Evolutionary conservation across 2,797 vertebrate genomes (phyloP).

Genomic region (Pelobates cultripes): DNA sequence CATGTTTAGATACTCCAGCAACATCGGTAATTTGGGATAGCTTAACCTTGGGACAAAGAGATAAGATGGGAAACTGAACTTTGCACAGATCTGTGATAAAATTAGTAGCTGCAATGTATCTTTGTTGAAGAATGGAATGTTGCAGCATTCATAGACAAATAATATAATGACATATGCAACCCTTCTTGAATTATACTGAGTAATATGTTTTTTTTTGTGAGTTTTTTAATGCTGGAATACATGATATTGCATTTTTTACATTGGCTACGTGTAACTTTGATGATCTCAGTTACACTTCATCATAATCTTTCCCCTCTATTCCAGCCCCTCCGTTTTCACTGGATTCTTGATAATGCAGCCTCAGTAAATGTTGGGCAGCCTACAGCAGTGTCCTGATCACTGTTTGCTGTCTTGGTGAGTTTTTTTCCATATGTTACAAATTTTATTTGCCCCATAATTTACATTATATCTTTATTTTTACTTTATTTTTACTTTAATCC

Average conservation of each 20-base stretch:
- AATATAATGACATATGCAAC: too few relatives aligned
- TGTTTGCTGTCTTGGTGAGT: conserved; percentile 56
- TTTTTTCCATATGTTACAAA: conserved; percentile 30
- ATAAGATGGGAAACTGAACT: too few relatives aligned
- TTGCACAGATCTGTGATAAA: too few relatives aligned
- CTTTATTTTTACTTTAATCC: too few relatives aligned
- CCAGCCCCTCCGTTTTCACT: conserved; percentile 51
- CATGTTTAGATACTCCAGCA: too few relatives aligned
- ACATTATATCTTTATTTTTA: neutral
- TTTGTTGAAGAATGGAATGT: too few relatives aligned
- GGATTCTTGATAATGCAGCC: conserved; percentile 58
- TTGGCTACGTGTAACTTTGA: neutral
- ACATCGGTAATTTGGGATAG: too few relatives aligned
- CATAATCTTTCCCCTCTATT: conserved; percentile 59
- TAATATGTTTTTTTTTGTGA: too few relatives aligned
- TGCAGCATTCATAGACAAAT: too few relatives aligned
- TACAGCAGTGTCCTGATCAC: conserved; percentile 62
- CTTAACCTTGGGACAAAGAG: too few relatives aligned
- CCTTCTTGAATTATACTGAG: too few relatives aligned
- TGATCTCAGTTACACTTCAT: conserved; percentile 24
- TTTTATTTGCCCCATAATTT: neutral
- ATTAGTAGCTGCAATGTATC: too few relatives aligned
- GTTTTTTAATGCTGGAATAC: neutral
- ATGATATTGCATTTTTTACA: neutral
- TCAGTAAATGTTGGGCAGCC: conserved; percentile 55